phyloP scores from a whole-genome alignment of 2,797 vertebrate genomes.

The Siniperca scherzeri region DNA sequence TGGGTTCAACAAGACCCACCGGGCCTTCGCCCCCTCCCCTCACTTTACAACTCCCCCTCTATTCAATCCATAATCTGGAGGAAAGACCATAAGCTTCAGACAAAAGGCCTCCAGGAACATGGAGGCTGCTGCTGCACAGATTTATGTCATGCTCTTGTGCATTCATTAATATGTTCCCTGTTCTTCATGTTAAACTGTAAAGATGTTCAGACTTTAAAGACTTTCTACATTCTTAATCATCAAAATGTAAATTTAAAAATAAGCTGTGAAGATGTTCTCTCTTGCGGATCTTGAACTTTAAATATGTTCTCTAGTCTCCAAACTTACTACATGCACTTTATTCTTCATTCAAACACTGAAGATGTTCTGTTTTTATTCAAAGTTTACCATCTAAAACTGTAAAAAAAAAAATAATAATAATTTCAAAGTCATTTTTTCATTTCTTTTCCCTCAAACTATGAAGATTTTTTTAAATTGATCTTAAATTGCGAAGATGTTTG shows the following conservation, averaged over 20 bases:
- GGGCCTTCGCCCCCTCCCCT: not conserved
- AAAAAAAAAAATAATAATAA: too few relatives aligned
- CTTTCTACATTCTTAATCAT: not conserved
- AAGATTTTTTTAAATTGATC: too few relatives aligned
- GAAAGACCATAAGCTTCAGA: conserved; percentile 1
- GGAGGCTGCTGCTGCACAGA: not conserved
- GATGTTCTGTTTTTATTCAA: not conserved
- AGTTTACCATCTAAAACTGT: not conserved
- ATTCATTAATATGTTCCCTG: not conserved
- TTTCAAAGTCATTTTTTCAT: too few relatives aligned
- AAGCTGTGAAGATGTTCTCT: not conserved
- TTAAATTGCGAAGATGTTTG: not conserved
- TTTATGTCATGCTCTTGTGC: not conserved
- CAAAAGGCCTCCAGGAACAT: not conserved
- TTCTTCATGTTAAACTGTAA: not conserved
- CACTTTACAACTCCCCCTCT: not conserved
- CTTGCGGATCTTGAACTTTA: not conserved
- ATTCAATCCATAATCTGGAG: conserved; percentile 17
- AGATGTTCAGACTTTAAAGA: not conserved
- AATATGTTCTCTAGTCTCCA: not conserved
- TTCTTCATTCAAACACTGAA: not conserved
- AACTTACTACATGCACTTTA: too few relatives aligned
- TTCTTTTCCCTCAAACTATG: not conserved
- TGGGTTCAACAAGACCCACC: not conserved
- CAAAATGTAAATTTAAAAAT: not conserved